Base-by-base conservation (phyloP, 2,888 invertebrate species). In the Hyposoter dolosus region DNA sequence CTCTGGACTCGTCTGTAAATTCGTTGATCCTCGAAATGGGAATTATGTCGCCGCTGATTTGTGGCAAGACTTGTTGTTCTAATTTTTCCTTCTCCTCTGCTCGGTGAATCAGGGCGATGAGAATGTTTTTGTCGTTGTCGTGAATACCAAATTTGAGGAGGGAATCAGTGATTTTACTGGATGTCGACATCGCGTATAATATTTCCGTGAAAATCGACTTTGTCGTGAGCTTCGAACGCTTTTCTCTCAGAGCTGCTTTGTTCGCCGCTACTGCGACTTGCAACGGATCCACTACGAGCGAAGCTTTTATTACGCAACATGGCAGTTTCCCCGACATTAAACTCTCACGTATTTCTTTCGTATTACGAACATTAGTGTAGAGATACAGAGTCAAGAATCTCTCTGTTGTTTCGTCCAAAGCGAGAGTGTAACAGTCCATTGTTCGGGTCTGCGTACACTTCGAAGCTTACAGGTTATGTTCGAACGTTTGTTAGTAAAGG, bases 91-190 rank as follows among this genome's bases (percentile, higher is more conserved):
- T 87, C 35, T 93, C 91, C 47, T 92, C 86, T 10, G 86, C 87
- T 43, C 93, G 91, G 56, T 94, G 92, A 80, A 96, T 90, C 0
- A 94, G 89, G 19, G 94, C 94, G 28, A 96, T 93, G 45, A 96
- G 87, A 72, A 96, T 91, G 85, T 94, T 94, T 10, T 90, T 93
- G 81, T 95, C 95, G 1, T 92, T 92, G 78, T 95, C 95, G 68
- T 94, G 92, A 23, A 96, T 95, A 0, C 97, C 97, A 93, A 97
- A 97, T 84, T 95, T 96, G 74, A 92, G 94, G 72, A 97, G 94
- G 85, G 97, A 96, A 88, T 96, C 96, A 4, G 96, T 95, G 87
- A 97, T 97, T 89, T 96, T 97, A 90, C 96, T 96, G 0, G 96
- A 95, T 0, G 96, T 93, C 0, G 97, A 97, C 83, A 97, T 94